Evolutionary conservation across 2,113 vertebrate genomes (phyloP), one percentile per base, ranked within the genome.

Genomic region (Tympanuchus pallidicinctus): DNA sequence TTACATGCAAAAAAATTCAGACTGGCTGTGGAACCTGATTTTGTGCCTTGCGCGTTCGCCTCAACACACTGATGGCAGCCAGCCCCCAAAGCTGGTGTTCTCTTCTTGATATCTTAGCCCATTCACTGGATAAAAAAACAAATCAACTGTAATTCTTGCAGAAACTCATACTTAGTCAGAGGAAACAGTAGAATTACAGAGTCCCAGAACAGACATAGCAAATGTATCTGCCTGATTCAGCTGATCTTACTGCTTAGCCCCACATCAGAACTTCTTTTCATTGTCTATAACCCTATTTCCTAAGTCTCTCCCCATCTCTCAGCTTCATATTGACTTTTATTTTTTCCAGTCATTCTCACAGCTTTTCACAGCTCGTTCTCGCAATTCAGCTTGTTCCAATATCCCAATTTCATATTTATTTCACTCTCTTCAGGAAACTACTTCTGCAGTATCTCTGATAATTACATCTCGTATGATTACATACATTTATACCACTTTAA

Each of bases 1-100:
- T 81, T 91, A 91, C 91, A 65, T 61, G 69, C 61, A 83, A 88
- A 92, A 91, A 82, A 91, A 85, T 82, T 34, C 87, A 85, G 48
- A 67, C 15, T 50, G 42, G 19, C 30, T 81, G 45, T 5, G 2
- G 65, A 90, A 82, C 18, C 43, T 50, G 14, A 75, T 83, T 83
- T 72, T 52, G 38, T 72, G 32, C 34, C 57, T 88, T 2, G 0
- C 2, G 4, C 12, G 2, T 52, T 20, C 20, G 8, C 61, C 43
- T 56, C 65, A 4, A 20, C 75, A 90, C 13, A 32, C 10, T 36
- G n/a, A 19, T 28, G 50, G 54, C 66, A 82, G 50, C 28, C 69
- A 83, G 32, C 22, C 28, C 50, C 61, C 36, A 74, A 69, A 86
- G 76, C 25, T 13, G 15, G 25, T 72, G 18, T 74, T 88, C 59